These are phyloP conservation scores for Camponotus floridanus DNA, from an alignment of 1,140 invertebrate genomes.

Conservation along the genomic window DNA sequence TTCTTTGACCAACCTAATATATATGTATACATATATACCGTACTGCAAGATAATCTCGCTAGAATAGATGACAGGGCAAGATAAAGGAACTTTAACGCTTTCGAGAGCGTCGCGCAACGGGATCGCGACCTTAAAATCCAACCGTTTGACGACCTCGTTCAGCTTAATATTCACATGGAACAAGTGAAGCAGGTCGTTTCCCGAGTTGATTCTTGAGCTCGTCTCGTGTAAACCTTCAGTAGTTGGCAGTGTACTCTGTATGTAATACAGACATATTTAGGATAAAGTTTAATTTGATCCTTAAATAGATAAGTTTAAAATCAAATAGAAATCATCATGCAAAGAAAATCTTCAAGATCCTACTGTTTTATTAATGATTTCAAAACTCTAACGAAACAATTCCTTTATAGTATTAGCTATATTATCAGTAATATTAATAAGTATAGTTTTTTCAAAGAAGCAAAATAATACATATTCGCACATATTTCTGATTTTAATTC, in stretches of 20 bases:
- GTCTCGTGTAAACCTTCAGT: conserved; percentile 87
- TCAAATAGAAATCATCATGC: no score
- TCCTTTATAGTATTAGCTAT: conserved; percentile 18
- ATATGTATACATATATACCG: background rate
- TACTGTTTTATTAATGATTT: no score
- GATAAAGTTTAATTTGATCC: no score
- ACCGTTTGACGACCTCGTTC: background rate
- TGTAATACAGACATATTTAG: conserved; percentile 32
- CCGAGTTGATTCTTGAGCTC: conserved; percentile 72
- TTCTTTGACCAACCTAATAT: background rate
- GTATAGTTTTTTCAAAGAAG: background rate
- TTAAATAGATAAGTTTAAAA: no score
- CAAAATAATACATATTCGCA: background rate
- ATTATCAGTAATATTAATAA: no score
- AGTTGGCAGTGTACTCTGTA: conserved; percentile 87
- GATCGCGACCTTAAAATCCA: background rate
- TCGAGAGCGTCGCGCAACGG: background rate
- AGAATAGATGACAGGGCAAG: conserved; percentile 60
- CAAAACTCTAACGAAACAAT: no score
- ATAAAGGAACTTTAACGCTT: conserved; percentile 65
- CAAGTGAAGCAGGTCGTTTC: conserved; percentile 61
- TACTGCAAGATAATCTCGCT: background rate
- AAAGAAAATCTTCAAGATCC: no score
- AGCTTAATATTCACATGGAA: conserved; percentile 25
- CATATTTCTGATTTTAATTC: conserved; percentile 6